A percentile compares a stretch with the other conserved stretches of the same genome.
These are phyloP conservation scores for Potamilus streckersoni DNA, from an alignment of 1,140 invertebrate genomes.

Conservation along the genomic window DNA sequence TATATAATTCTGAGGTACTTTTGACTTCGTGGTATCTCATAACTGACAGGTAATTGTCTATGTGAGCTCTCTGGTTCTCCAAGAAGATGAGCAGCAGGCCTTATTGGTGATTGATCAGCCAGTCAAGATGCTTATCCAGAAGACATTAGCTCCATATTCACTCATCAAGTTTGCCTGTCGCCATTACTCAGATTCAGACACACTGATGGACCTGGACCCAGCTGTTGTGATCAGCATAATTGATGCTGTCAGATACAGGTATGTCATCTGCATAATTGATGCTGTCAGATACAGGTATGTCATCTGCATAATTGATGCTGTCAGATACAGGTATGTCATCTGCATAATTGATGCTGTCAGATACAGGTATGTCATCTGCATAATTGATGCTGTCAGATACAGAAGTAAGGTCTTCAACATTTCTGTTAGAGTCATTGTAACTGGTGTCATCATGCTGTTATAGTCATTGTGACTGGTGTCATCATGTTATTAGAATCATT, in stretches of 20 bases:
- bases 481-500: too few species aligned
- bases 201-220: constrained; percentile 39
- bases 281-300: too few species aligned
- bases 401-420: too few species aligned
- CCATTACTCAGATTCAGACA: constrained; percentile 24
- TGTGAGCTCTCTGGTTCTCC: constrained; percentile 29
- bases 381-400: too few species aligned
- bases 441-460: constrained; percentile 30
- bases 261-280: too few species aligned
- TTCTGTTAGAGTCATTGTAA: constrained; percentile 4
- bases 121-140: constrained; percentile 19
- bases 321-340: too few species aligned
- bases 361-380: too few species aligned
- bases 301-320: too few species aligned
- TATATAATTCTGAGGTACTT: too few species aligned
- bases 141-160: constrained; percentile 8
- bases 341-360: too few species aligned
- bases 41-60: constrained; percentile 28
- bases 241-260: constrained; percentile 45
- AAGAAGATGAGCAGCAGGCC: constrained; percentile 25
- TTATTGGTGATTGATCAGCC: constrained; percentile 36
- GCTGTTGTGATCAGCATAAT: constrained; percentile 35
- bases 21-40: too few species aligned
- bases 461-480: too few species aligned
- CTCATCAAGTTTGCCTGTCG: constrained; percentile 24